Conservation (phyloP, 2,113 vertebrate species). For the Hydrochoerus hydrochaeris region DNA sequence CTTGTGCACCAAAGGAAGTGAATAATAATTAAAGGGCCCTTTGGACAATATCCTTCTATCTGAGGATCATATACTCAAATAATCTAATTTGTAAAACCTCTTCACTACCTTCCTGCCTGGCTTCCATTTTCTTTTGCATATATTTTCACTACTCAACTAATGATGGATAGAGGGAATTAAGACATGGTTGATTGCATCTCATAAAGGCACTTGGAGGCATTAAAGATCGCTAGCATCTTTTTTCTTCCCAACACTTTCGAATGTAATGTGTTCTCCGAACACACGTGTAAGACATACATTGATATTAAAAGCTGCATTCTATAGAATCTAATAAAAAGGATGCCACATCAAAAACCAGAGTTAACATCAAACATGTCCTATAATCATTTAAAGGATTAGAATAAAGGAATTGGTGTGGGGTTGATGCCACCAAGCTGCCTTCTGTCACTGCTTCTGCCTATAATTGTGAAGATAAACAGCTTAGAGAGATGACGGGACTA, state of each 20-base stretch:
- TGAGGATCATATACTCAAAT: conserved; percentile 71
- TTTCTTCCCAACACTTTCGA: conserved; percentile 58
- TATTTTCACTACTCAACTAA: conserved; percentile 66
- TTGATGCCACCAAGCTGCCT: background rate
- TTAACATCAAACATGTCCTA: background rate
- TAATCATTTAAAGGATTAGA: conserved; percentile 35
- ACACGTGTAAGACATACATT: conserved; percentile 52
- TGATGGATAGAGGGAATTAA: conserved; percentile 73
- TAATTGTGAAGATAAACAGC: background rate
- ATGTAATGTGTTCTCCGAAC: conserved; percentile 57
- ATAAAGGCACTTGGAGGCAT: conserved; percentile 57
- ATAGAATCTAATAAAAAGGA: conserved; percentile 52
- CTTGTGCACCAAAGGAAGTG: conserved; percentile 19
- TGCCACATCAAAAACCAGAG: conserved; percentile 35
- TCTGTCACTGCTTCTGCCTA: no score
- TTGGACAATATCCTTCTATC: conserved; percentile 70
- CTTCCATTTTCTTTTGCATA: conserved; percentile 69
- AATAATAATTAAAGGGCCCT: conserved; percentile 70
- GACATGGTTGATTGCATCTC: conserved; percentile 71
- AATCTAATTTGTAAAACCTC: conserved; percentile 69
- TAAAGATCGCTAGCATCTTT: conserved; percentile 57
- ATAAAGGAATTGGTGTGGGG: background rate
- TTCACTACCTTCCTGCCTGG: conserved; percentile 47
- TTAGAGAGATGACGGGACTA: background rate
- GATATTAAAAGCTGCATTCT: conserved; percentile 63